phyloP scores from a whole-genome alignment of 1,140 invertebrate species.

The Thaumetopoea pityocampa region DNA sequence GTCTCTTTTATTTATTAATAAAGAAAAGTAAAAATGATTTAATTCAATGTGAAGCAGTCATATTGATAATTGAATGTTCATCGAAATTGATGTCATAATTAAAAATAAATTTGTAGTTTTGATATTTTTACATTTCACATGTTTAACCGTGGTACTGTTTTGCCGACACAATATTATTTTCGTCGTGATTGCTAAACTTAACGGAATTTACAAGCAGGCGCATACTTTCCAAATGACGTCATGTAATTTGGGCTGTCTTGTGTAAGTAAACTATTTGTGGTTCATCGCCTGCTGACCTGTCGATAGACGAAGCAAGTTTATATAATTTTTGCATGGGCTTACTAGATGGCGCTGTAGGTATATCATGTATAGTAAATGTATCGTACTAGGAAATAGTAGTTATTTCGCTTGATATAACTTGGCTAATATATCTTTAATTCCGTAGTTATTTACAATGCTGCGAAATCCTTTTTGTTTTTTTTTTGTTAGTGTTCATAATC shows the following conservation, averaged over 20 bases:
- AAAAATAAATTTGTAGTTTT: not conserved
- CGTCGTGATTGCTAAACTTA: constrained; percentile 28
- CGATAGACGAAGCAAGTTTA: constrained; percentile 1
- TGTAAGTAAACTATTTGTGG: constrained; percentile 14
- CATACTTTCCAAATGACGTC: constrained; percentile 66
- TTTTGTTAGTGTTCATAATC: not conserved
- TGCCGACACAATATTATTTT: constrained; percentile 23
- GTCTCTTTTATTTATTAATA: no score
- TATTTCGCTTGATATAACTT: not conserved
- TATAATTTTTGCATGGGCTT: not conserved
- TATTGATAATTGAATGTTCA: no score
- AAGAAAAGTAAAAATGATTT: no score
- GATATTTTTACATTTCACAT: constrained; percentile 2
- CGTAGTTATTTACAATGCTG: not conserved
- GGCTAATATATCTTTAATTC: not conserved
- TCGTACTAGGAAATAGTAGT: not conserved
- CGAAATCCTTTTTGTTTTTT: not conserved
- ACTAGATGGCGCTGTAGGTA: constrained; percentile 27
- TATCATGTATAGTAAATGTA: not conserved
- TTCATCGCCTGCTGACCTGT: constrained; percentile 11
- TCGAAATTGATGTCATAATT: not conserved
- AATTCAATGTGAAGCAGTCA: no score
- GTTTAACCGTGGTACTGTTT: constrained; percentile 16
- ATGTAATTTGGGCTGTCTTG: constrained; percentile 44
- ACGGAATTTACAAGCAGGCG: constrained; percentile 47